Evolutionary conservation across 2,113 vertebrate genomes (phyloP).

Genomic region (Herpetotheres cachinnans): DNA sequence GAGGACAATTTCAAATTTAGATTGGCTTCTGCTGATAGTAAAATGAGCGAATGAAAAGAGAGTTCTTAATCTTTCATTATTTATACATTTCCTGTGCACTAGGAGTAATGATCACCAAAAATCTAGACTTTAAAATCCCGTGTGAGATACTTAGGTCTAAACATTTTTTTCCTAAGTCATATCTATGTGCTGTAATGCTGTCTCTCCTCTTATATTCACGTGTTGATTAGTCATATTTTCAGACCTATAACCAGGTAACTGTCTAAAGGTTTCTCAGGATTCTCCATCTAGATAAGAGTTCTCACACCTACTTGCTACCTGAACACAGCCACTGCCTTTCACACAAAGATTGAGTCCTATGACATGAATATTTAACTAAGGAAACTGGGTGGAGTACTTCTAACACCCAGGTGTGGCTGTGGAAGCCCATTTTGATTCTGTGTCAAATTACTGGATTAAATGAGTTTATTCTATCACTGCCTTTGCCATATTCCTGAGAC

Average conservation of each 20-base stretch:
- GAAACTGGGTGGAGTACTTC: conserved; percentile 59
- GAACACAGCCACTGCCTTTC: conserved; percentile 34
- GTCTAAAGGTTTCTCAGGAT: conserved; percentile 52
- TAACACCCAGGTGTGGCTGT: conserved; percentile 48
- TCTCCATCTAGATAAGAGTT: conserved; percentile 65
- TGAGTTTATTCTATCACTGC: conserved; percentile 31
- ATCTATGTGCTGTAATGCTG: neutral
- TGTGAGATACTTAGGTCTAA: neutral
- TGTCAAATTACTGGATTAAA: conserved; percentile 51
- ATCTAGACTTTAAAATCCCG: neutral
- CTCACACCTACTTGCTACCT: conserved; percentile 63
- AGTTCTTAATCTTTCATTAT: neutral
- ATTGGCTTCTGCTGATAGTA: neutral
- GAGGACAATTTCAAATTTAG: neutral
- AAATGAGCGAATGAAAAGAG: neutral
- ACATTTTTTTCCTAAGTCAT: neutral
- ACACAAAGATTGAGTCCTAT: conserved; percentile 36
- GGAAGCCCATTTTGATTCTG: conserved; percentile 55
- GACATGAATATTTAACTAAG: conserved; percentile 60
- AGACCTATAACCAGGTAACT: neutral
- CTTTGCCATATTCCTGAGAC: conserved; percentile 40
- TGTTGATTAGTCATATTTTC: conserved; percentile 54
- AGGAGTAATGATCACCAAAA: neutral
- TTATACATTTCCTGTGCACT: neutral
- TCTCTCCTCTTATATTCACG: neutral